phyloP scores from a whole-genome alignment of 2,888 invertebrate species.

The Melitaea athalia region DNA sequence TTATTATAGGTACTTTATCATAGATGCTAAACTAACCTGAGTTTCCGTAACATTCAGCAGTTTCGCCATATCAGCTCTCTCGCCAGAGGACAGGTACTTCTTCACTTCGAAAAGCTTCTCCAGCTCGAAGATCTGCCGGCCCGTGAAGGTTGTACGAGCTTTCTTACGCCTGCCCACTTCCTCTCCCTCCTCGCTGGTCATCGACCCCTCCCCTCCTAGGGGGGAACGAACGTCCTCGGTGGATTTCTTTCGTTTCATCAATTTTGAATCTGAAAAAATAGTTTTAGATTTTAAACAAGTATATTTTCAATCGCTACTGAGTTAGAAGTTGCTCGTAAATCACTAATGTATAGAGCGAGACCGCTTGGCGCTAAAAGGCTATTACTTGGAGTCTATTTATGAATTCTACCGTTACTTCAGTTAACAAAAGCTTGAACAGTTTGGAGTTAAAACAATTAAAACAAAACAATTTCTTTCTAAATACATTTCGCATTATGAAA shows the following conservation, averaged over 20 bases:
- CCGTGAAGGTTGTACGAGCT: constrained; percentile 97
- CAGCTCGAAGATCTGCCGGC: constrained; percentile 97
- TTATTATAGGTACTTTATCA: too few relatives aligned
- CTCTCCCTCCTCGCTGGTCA: constrained; percentile 77
- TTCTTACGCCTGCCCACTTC: constrained; percentile 90
- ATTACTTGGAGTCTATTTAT: too few relatives aligned
- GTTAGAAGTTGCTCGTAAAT: too few relatives aligned
- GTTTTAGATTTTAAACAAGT: too few relatives aligned
- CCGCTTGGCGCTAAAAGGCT: too few relatives aligned
- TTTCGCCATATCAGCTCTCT: constrained; percentile 96
- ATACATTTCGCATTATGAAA: too few relatives aligned
- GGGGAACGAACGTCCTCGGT: constrained; percentile 74
- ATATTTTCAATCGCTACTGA: too few relatives aligned
- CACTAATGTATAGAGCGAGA: too few relatives aligned
- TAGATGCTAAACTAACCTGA: constrained; percentile 85
- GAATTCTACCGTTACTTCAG: too few relatives aligned
- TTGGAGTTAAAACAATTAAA: too few relatives aligned
- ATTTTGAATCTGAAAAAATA: constrained; percentile 64
- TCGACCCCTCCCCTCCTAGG: constrained; percentile 69
- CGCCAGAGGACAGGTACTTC: constrained; percentile 97
- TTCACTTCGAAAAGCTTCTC: constrained; percentile 98
- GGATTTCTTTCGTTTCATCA: constrained; percentile 74
- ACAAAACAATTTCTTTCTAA: too few relatives aligned
- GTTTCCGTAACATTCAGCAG: constrained; percentile 97
- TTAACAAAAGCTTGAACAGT: too few relatives aligned